These are phyloP conservation scores for Byasa hedistus DNA, from an alignment of 2,888 invertebrate species.

Conservation along the genomic window DNA sequence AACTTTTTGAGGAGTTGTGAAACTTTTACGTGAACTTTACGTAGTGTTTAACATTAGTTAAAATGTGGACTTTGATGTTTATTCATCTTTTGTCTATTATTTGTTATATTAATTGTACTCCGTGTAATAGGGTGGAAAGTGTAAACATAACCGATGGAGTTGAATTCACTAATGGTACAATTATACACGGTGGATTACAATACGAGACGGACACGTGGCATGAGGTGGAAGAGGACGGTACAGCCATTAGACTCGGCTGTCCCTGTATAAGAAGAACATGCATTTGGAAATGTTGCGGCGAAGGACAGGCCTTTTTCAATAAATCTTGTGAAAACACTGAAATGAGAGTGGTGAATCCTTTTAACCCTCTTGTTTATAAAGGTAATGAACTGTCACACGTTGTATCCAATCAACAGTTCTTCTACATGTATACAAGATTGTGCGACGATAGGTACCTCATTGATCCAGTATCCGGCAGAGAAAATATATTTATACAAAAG, in stretches of 20 bases:
- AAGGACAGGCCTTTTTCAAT: slow-evolving; percentile 45
- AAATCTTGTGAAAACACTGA: slow-evolving; percentile 46
- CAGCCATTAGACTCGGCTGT: slow-evolving; percentile 50
- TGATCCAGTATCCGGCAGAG: slow-evolving; percentile 42
- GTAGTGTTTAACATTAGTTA: slow-evolving; percentile 12
- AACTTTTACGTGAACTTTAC: neutral
- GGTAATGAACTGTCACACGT: slow-evolving; percentile 45
- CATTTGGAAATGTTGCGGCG: slow-evolving; percentile 63
- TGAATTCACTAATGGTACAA: slow-evolving; percentile 50
- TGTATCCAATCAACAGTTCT: slow-evolving; percentile 54
- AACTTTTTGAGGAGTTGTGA: neutral
- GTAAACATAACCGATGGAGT: slow-evolving; percentile 59
- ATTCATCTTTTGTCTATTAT: slow-evolving; percentile 37
- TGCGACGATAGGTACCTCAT: slow-evolving; percentile 59
- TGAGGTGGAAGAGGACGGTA: slow-evolving; percentile 46
- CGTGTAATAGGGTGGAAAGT: slow-evolving; percentile 56
- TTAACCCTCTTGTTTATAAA: slow-evolving; percentile 59
- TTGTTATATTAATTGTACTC: slow-evolving; percentile 41
- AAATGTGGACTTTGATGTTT: slow-evolving; percentile 45
- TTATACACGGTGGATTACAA: slow-evolving; percentile 54
- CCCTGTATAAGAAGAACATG: slow-evolving; percentile 63
- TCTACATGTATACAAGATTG: slow-evolving; percentile 50
- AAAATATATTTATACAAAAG: slow-evolving; percentile 63
- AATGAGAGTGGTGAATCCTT: slow-evolving; percentile 50
- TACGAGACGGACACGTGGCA: slow-evolving; percentile 56